Evolutionary conservation across 1,140 invertebrate species (phyloP), one percentile per base, ranked within the genome.

Genomic region (Saccostrea cuccullata): DNA sequence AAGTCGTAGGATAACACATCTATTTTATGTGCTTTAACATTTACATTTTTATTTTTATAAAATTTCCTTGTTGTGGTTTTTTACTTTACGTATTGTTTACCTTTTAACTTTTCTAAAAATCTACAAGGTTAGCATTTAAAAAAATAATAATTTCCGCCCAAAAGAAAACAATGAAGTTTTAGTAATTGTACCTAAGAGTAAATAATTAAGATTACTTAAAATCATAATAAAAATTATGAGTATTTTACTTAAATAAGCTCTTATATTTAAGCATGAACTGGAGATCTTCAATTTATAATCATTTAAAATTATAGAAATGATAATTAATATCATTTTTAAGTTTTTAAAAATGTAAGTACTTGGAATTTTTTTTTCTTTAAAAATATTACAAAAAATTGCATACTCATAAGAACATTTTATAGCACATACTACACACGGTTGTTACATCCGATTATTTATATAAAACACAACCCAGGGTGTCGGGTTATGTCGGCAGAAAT

Each of bases 1-100:
- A 85, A 64, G 84, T 85, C 23, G 84, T 55, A 85, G 40, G 84
- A 30, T 55, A 55, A n/a, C 82, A 84, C 13, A 6, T n/a, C 40
- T 82, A n/a, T 84, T 56, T 84, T 55, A 84, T 84, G 82, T 12
- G 82, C 11, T 30, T n/a, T 60, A 47, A 12, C 23, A 85, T 60
- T 85, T 56, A 58, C 55, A 60, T 64, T 56, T 83, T 55, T 60
- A 85, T 85, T 36, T 60, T 85, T 85, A 60, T 58, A 60, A 58
- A 77, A 77, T 77, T 77, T 77, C 70, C 12, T 77, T 30, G 26
- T 26, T 77, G 26, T 36, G 23, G 70, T 77, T 77, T 17, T 30
- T 77, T 17, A 77, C 26, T 36, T 36, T 77, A 47, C 13, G 11
- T 77, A 30, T 30, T 77, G 70, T 30, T 77, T 67, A 67, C 60